Base-by-base conservation (phyloP, 2,113 vertebrate genomes). In the Dryoscopus gambensis region DNA sequence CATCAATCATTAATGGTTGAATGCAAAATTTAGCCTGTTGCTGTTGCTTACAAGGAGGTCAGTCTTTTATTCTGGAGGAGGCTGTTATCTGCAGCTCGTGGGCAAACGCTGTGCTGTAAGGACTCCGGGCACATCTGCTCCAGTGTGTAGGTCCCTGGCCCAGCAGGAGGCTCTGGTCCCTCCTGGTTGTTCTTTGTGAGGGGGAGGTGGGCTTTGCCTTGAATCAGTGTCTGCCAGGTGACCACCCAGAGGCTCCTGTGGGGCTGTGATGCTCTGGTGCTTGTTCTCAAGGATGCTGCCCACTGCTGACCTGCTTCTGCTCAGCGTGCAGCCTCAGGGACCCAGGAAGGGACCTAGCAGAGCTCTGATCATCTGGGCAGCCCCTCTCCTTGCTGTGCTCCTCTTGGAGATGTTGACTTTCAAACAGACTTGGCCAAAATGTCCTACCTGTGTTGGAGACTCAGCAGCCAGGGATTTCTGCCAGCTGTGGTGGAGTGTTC, bases 1-100 rank as follows among this genome's bases (percentile, higher is more conserved):
- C 50, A 75, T 87, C 73, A 74, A 30, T 91, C 82, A 55, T 87
- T 92, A 90, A 90, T 75, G 89, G 83, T 23, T 23, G 10, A 93
- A 90, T 46, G 65, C 39, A 77, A 67, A 69, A 82, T 59, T 69
- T 40, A 81, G 44, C 62, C 78, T 87, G 16, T 87, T 65, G 85
- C 53, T 76, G 39, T 87, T 63, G 56, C 50, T 46, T 95, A 53
- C 69, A 55, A 78, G 82, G 42, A 85, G 65, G 75, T 78, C 1
- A 46, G 44, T 42, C 30, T 42, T 89, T 59, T 42, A 62, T 21
- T 64, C 44, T 53, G 90, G 63, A 60, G 59, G 28, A 86, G 40
- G 59, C 37, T 63, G 40, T 70, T 47, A 8, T 53, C 81, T 64
- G 5, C 49, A 30, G 80, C 33, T 63, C 1, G 0, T 33, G 31